phyloP scores from a whole-genome alignment of 2,113 vertebrate genomes.

The Tylochromis polylepis region DNA sequence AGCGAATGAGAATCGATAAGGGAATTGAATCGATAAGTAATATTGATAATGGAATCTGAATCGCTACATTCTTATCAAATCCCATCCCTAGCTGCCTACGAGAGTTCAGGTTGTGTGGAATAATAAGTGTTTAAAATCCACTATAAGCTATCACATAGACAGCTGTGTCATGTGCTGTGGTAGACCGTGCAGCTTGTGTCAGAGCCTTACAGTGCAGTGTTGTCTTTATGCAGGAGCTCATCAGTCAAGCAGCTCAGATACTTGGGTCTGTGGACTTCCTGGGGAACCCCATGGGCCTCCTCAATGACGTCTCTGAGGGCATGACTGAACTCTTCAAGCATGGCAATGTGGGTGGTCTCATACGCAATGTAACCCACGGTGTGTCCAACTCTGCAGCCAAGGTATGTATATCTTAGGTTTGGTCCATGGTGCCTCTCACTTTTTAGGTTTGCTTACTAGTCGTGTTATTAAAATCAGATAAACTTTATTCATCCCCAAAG shows the following conservation, averaged over 20 bases:
- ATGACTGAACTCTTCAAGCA: conserved; percentile 91
- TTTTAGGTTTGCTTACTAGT: background rate
- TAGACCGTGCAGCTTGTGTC: background rate
- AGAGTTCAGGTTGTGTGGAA: background rate
- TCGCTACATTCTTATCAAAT: background rate
- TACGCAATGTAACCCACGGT: conserved; percentile 94
- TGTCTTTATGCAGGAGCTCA: conserved; percentile 78
- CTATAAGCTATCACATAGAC: background rate
- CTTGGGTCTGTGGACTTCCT: conserved; percentile 97
- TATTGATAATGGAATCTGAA: background rate
- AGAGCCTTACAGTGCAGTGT: background rate
- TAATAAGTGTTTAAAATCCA: background rate
- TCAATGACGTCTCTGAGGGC: conserved; percentile 94
- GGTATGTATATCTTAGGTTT: conserved; percentile 64
- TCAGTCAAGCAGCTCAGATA: conserved; percentile 95
- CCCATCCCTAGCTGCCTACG: background rate
- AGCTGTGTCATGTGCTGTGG: background rate
- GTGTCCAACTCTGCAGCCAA: conserved; percentile 98
- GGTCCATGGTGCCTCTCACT: background rate
- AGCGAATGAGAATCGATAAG: background rate
- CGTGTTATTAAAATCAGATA: background rate
- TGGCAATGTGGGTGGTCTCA: conserved; percentile 92
- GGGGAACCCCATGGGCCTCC: conserved; percentile 93
- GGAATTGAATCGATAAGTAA: background rate
- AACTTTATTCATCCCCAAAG: background rate